Conservation (phyloP, 2,113 vertebrate genomes). For the Gallinago paraguaiae region DNA sequence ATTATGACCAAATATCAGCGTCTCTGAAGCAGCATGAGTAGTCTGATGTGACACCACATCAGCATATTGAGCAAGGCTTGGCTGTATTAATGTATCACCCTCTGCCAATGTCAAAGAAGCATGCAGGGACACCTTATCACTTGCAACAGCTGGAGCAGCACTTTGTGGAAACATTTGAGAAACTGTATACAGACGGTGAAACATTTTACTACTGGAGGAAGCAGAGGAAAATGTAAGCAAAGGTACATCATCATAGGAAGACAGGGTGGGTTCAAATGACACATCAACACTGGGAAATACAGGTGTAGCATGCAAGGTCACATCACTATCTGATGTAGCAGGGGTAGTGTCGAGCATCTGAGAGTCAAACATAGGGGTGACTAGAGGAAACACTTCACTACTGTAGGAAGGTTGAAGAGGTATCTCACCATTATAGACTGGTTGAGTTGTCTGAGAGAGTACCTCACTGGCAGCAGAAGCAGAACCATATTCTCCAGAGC, state of each 20-base stretch:
- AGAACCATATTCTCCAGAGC: conserved; percentile 76
- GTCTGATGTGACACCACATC: conserved; percentile 75
- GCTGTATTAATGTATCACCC: conserved; percentile 75
- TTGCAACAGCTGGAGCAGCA: conserved; percentile 73
- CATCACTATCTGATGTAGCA: conserved; percentile 82
- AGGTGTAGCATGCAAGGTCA: conserved; percentile 90
- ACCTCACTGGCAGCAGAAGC: conserved; percentile 73
- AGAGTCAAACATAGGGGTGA: conserved; percentile 81
- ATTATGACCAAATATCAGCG: conserved; percentile 76
- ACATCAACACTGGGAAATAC: conserved; percentile 82
- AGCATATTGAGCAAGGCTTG: conserved; percentile 78
- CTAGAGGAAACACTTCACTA: conserved; percentile 85
- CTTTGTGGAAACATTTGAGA: conserved; percentile 79
- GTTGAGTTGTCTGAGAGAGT: conserved; percentile 84
- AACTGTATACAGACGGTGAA: conserved; percentile 73
- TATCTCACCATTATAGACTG: conserved; percentile 92
- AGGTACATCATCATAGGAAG: conserved; percentile 81
- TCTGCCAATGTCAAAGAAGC: conserved; percentile 80
- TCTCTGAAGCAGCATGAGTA: conserved; percentile 78
- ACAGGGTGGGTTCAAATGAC: conserved; percentile 81
- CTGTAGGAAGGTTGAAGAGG: conserved; percentile 80
- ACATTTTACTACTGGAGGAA: conserved; percentile 81
- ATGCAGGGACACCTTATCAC: conserved; percentile 81
- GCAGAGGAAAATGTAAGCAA: conserved; percentile 85
- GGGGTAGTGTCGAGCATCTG: conserved; percentile 80